These are phyloP conservation scores for Delphinus delphis DNA, from an alignment of 2,113 vertebrate species.

Conservation along the genomic window DNA sequence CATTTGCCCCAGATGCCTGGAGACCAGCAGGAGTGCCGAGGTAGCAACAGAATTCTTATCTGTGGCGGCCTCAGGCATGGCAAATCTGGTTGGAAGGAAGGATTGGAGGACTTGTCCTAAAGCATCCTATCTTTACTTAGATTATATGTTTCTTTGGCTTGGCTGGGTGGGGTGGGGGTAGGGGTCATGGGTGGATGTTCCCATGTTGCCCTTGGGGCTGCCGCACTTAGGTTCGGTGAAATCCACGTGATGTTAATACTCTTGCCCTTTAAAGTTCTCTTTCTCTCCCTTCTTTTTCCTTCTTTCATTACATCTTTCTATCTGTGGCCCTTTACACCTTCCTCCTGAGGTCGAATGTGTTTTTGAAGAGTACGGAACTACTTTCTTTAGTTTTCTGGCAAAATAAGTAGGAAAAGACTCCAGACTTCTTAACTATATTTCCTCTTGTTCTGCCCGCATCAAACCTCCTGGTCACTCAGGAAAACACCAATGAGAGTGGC, in stretches of 20 bases:
- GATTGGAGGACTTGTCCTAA: not conserved
- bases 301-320: not conserved
- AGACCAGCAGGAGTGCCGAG: not conserved
- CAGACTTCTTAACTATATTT: not conserved
- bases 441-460: not conserved
- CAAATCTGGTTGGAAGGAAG: not conserved
- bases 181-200: rapidly evolving
- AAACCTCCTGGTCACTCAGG: not conserved
- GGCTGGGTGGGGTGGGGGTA: not conserved
- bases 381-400: not conserved
- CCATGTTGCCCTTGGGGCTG: not conserved
- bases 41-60: not conserved
- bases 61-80: not conserved
- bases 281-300: not conserved
- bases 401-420: not conserved
- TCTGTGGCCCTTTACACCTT: not conserved
- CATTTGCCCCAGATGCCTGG: not conserved
- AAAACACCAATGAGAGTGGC: not conserved
- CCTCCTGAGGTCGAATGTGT: not conserved
- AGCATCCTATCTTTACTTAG: not conserved
- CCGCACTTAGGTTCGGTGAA: not conserved
- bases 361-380: not conserved
- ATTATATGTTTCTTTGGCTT: not conserved
- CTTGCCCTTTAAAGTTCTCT: not conserved
- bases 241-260: rapidly evolving